These are phyloP conservation scores for Phalanger gymnotis DNA, from an alignment of 2,797 vertebrate species.

Conservation along the genomic window DNA sequence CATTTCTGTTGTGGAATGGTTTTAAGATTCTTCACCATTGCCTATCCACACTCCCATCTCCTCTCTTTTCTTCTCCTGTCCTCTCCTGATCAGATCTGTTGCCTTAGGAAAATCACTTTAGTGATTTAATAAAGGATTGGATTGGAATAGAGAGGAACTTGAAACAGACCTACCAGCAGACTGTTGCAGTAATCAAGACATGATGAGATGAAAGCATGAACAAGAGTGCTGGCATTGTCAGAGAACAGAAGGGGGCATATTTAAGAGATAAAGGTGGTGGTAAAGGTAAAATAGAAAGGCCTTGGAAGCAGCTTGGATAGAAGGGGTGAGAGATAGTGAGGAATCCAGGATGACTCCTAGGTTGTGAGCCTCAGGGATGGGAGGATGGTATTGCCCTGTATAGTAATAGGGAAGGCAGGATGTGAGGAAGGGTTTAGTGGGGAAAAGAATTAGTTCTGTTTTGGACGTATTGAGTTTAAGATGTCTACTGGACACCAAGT, in stretches of 20 bases:
- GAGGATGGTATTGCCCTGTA: background rate
- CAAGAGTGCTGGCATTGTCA: background rate
- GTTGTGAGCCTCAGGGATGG: background rate
- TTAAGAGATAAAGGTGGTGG: background rate
- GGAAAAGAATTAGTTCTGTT: background rate
- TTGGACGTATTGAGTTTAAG: background rate
- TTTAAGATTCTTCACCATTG: background rate
- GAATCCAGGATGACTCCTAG: background rate
- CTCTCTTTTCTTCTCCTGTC: too few relatives aligned
- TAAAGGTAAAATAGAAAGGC: background rate
- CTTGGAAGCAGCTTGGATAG: background rate
- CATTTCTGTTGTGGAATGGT: background rate
- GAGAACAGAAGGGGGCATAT: background rate
- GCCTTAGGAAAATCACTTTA: background rate
- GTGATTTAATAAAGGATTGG: background rate
- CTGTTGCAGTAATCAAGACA: too few relatives aligned
- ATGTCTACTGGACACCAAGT: background rate
- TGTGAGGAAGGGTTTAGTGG: background rate
- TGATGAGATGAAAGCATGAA: background rate
- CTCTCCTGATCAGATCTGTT: background rate
- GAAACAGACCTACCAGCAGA: background rate
- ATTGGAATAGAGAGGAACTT: background rate
- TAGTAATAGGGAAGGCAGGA: background rate
- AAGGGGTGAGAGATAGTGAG: background rate
- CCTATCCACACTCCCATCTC: background rate